These are phyloP conservation scores for Chelmon rostratus DNA, from an alignment of 2,797 vertebrate species.

Conservation along the genomic window DNA sequence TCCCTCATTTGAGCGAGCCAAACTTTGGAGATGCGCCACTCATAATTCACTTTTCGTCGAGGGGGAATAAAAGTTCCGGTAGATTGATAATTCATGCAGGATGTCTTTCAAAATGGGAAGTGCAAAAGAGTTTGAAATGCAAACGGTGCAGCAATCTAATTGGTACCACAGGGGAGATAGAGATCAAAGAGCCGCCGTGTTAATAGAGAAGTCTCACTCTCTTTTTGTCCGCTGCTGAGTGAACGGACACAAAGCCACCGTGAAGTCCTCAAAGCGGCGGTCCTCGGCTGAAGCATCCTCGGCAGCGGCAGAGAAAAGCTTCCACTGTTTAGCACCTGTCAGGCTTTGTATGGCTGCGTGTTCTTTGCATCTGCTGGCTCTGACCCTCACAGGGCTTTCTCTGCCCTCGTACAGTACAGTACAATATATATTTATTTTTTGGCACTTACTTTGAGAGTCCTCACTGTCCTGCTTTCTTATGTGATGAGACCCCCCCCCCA, in stretches of 20 bases:
- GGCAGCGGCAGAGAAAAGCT: not conserved
- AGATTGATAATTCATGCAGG: slow-evolving; percentile 75
- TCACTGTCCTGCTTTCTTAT: not conserved
- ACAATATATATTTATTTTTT: too few species aligned
- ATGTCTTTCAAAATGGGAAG: slow-evolving; percentile 72
- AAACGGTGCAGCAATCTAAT: slow-evolving; percentile 74
- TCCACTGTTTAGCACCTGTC: not conserved
- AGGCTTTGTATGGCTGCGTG: slow-evolving; percentile 10
- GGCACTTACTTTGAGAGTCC: not conserved
- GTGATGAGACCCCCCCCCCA: not conserved
- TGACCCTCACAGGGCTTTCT: not conserved
- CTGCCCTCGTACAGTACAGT: not conserved
- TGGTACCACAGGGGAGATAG: slow-evolving; percentile 75
- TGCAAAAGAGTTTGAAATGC: slow-evolving; percentile 67
- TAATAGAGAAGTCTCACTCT: slow-evolving; percentile 62
- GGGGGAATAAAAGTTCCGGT: slow-evolving; percentile 57
- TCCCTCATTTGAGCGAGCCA: slow-evolving; percentile 17
- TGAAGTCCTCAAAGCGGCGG: slow-evolving; percentile 55
- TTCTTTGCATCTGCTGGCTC: too few species aligned
- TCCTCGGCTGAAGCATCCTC: slow-evolving; percentile 42
- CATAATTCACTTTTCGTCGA: slow-evolving; percentile 40
- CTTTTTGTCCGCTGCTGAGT: slow-evolving; percentile 46
- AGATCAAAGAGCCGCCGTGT: slow-evolving; percentile 75
- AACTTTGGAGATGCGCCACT: slow-evolving; percentile 40
- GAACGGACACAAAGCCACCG: slow-evolving; percentile 58